phyloP scores from a whole-genome alignment of 2,797 vertebrate genomes.

The Tiaroga cobitis region DNA sequence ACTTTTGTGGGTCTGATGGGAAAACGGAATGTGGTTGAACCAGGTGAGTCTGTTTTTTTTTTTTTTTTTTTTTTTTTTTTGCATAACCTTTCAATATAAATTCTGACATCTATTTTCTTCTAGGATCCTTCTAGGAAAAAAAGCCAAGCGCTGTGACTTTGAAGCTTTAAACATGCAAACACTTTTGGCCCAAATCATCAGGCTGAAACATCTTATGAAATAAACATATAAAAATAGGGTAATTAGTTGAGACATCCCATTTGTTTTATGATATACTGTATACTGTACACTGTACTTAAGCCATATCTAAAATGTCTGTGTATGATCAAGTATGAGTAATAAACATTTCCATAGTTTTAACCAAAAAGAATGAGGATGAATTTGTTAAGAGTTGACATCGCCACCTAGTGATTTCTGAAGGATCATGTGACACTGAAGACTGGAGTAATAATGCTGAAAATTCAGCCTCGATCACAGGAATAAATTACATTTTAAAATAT shows the following conservation, averaged over 20 bases:
- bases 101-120: slow-evolving; percentile 5
- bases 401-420: slow-evolving; percentile 11
- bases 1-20: slow-evolving; percentile 76
- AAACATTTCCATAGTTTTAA: background rate
- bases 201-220: background rate
- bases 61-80: background rate
- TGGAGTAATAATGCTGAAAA: background rate
- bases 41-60: background rate
- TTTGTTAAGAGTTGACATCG: background rate
- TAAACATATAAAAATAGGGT: background rate
- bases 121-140: background rate
- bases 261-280: background rate
- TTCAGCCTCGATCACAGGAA: background rate
- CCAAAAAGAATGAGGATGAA: background rate
- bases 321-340: background rate
- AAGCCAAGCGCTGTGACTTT: background rate
- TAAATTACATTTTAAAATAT: background rate
- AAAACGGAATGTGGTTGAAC: slow-evolving; percentile 61
- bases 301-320: background rate
- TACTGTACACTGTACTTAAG: too few species aligned
- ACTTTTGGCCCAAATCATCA: background rate
- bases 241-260: background rate
- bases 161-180: background rate
- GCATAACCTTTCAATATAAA: background rate
- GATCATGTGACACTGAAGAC: background rate